phyloP scores from a whole-genome alignment of 1,140 invertebrate species.

The Laodelphax striatellus region DNA sequence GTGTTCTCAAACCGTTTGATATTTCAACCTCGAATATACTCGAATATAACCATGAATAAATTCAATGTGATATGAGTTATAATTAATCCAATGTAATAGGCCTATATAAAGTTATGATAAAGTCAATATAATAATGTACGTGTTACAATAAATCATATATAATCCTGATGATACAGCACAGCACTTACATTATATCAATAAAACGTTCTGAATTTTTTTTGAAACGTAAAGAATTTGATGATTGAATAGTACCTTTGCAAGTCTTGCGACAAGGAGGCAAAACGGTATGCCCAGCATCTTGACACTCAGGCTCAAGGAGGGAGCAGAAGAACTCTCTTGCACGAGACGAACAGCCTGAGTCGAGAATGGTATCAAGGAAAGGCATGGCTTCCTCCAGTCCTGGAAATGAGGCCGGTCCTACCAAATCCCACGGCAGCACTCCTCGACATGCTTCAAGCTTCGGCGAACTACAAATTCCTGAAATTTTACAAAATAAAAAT shows the following conservation, averaged over 20 bases:
- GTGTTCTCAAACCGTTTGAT: no score
- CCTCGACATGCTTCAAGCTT: constrained; percentile 36
- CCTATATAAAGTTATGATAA: no score
- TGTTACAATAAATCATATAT: no score
- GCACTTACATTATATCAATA: no score
- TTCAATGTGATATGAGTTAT: no score
- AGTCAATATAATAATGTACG: no score
- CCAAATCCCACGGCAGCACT: constrained; percentile 49
- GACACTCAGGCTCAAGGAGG: constrained; percentile 51
- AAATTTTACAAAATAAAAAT: background rate
- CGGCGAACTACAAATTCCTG: constrained; percentile 20
- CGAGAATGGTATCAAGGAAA: constrained; percentile 41
- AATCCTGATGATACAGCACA: no score
- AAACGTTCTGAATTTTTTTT: no score
- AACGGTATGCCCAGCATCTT: constrained; percentile 38
- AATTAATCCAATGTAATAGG: no score
- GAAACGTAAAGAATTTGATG: no score
- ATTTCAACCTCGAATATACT: no score
- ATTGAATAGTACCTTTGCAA: constrained; percentile 41
- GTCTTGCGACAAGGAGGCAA: constrained; percentile 49
- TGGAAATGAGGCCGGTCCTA: constrained; percentile 32
- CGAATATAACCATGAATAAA: no score
- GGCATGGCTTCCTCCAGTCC: constrained; percentile 34
- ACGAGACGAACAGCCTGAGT: constrained; percentile 46
- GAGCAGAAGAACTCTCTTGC: constrained; percentile 47